Evolutionary conservation across 2,113 vertebrate genomes (phyloP), one percentile per base, ranked within the genome.

Genomic region (Hyperopisus bebe): DNA sequence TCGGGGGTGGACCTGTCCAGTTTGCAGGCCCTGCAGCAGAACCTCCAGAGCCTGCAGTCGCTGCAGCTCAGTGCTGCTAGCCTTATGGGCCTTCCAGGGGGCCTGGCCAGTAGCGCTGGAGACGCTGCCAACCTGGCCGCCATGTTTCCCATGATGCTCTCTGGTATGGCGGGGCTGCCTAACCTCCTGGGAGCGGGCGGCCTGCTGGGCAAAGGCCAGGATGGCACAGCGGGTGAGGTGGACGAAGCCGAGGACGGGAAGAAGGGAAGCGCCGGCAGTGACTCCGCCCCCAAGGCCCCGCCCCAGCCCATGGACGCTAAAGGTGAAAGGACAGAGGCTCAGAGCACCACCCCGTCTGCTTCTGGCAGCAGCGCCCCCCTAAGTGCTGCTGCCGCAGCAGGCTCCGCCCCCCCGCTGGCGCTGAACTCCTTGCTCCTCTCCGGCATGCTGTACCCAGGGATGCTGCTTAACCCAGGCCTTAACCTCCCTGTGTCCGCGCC

Each of bases 381-480:
- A 95, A 95, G 95, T 92, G 94, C 86, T 86, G 88, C 94, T 46
- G 90, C 94, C 55, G 94, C 95, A 88, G 95, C 96, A 93, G 92
- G 93, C 88, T 92, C 95, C 82, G 91, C 93, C 93, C 97, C 95
- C 94, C 94, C 97, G 8, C 94, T 98, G 92, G 96, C 98, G 95
- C 96, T 99, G 94, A 99, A 98, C 96, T 98, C 98, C 90, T 96
- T 99, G 91, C 96, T 99, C 93, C 96, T 99, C 92, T 98, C 98
- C 94, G 98, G 98, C 95, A 98, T 99, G 96, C 96, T 99, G 95
- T 99, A 99, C 94, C 98, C 98, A 98, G 98, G 98, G 97, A 99
- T 99, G 98, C 98, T 99, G 95, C 98, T 99, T 96, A 98, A 97
- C 97, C 97, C 98, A 98, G 97, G 98, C 98, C 98, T 99, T 99